phyloP scores from a whole-genome alignment of 2,113 vertebrate species.

The Mustela nigripes region DNA sequence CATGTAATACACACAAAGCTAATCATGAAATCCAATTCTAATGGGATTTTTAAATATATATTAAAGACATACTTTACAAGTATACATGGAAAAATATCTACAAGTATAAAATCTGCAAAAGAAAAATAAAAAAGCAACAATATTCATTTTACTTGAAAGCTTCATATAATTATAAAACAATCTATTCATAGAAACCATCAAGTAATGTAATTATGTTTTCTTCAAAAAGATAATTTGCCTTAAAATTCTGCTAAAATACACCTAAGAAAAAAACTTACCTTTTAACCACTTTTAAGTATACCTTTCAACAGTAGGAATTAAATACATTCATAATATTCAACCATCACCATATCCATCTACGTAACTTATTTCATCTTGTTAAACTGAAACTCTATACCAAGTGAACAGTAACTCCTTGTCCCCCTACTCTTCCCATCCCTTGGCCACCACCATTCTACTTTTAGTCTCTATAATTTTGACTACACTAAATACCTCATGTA shows the following conservation, averaged over 20 bases:
- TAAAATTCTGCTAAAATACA: background rate
- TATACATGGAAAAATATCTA: background rate
- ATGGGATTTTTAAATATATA: constrained; percentile 16
- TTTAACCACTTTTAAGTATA: background rate
- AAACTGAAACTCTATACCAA: background rate
- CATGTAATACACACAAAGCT: constrained; percentile 22
- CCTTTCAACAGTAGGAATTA: background rate
- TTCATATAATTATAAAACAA: constrained; percentile 6
- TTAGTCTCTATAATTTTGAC: background rate
- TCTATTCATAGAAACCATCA: background rate
- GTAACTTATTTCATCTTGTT: background rate
- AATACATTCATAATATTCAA: background rate
- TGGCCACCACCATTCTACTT: background rate
- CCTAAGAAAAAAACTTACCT: background rate
- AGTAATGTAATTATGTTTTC: background rate
- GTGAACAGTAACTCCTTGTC: background rate
- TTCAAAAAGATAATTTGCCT: background rate
- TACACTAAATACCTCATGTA: background rate
- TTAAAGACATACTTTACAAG: constrained; percentile 28
- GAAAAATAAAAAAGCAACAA: constrained; percentile 12
- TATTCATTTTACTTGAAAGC: background rate
- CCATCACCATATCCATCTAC: background rate
- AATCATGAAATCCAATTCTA: constrained; percentile 26
- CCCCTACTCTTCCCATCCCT: background rate
- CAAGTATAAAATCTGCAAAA: background rate